Evolutionary conservation across 1,140 invertebrate genomes (phyloP).

Genomic region (Hylaeus volcanicus): DNA sequence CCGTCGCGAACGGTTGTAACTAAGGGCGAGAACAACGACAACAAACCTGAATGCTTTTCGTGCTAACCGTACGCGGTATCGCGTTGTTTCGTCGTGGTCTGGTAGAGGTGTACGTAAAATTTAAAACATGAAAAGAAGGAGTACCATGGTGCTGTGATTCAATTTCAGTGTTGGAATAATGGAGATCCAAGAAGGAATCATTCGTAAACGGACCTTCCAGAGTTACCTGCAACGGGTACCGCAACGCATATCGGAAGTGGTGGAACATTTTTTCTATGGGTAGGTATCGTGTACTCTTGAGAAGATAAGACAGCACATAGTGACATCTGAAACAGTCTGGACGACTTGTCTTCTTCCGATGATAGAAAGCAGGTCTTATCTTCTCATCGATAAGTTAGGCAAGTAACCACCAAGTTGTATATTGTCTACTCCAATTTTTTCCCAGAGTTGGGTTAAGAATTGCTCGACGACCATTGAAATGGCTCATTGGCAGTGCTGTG

Average conservation of each 20-base stretch:
- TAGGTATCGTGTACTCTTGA: constrained; percentile 44
- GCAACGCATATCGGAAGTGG: constrained; percentile 64
- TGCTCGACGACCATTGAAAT: constrained; percentile 69
- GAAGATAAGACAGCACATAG: no score
- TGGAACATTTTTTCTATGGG: constrained; percentile 75
- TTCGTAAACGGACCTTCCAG: constrained; percentile 32
- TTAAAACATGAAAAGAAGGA: neutral
- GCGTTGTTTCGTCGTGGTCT: neutral
- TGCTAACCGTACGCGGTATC: neutral
- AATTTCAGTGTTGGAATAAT: constrained; percentile 48
- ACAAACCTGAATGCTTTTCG: neutral
- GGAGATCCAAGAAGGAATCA: constrained; percentile 58
- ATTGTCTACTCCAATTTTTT: constrained; percentile 8
- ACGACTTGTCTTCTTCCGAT: no score
- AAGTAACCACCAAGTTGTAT: neutral
- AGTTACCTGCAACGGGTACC: constrained; percentile 63
- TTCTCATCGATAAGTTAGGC: no score
- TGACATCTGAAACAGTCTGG: no score
- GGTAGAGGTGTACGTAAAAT: neutral
- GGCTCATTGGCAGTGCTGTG: constrained; percentile 72
- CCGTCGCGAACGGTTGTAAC: neutral
- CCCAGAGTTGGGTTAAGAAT: constrained; percentile 74
- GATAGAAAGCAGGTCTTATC: no score
- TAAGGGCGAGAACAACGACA: neutral
- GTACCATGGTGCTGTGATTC: neutral